Base-by-base conservation (phyloP, 2,888 invertebrate genomes). In the Philonicus albiceps region DNA sequence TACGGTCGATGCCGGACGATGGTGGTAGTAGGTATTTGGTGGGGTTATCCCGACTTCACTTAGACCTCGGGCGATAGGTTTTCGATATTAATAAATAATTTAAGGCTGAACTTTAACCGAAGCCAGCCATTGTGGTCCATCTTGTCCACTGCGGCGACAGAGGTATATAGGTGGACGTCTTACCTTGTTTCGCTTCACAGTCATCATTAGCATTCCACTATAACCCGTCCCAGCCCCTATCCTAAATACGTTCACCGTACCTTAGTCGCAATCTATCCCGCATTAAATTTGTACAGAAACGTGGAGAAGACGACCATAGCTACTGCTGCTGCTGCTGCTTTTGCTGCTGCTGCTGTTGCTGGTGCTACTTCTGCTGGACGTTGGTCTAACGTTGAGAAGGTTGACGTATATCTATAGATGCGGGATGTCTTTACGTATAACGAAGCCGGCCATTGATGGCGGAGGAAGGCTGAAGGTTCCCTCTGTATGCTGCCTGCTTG, bases 21-120 rank as follows among this genome's bases (percentile, higher is more conserved):
- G 27, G 27, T 11, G 64, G 64, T 55, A 13, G 49, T 5, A 31
- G 40, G 11, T 13, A 7, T 7, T 22, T 19, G 40, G 40, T 43
- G 11, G 40, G 13, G 40, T 16, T 43, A 43, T 43, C 27, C 64
- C 22, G 64, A 22, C 19, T 19, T 22, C 64, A 64, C 64, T 84
- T 85, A 85, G 53, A 87, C 86, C 87, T 84, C 78, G 73, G 86
- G 87, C 87, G 85, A 87, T 87, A 86, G 87, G 81, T 86, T 88
- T 88, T 87, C 88, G 87, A 87, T 88, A 88, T 87, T 88, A 87
- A 88, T 88, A 88, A 88, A 88, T 88, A 88, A 87, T 88, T 88
- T 88, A 88, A 87, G 86, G 43, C 86, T 86, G 78, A 86, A 87
- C 84, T 86, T 87, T 87, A 85, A 49, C 85, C 83, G 73, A 87